These are phyloP conservation scores for Haliaeetus vocifer DNA, from an alignment of 2,797 vertebrate species.

Conservation along the genomic window DNA sequence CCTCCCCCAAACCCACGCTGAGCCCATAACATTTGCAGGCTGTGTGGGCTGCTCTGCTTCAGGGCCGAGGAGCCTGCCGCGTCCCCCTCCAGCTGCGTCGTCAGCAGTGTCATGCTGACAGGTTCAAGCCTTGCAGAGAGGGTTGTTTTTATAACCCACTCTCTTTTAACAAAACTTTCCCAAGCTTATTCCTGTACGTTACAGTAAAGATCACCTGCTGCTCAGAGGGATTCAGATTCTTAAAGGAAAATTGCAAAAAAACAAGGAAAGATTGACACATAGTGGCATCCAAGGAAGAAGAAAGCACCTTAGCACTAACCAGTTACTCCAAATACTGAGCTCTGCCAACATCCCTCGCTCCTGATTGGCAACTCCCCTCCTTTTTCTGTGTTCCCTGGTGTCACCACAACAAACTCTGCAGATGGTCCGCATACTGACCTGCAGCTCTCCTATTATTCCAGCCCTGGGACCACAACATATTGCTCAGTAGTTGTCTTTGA, in stretches of 20 bases:
- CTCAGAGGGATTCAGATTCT: neutral
- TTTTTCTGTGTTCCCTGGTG: neutral
- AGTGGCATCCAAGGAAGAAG: neutral
- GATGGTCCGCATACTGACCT: neutral
- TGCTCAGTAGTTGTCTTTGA: neutral
- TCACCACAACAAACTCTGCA: neutral
- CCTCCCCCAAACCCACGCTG: neutral
- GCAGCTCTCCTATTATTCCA: neutral
- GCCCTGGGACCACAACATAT: neutral
- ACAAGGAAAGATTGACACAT: neutral
- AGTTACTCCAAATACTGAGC: neutral
- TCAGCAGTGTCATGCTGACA: slow-evolving; percentile 26
- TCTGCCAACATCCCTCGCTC: neutral
- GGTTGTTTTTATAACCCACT: slow-evolving; percentile 48
- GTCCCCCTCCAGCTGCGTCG: neutral
- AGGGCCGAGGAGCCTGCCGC: neutral
- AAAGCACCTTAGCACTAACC: neutral
- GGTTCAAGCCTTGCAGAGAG: slow-evolving; percentile 23
- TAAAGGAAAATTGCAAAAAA: neutral
- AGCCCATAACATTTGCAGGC: neutral
- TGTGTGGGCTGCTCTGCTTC: slow-evolving; percentile 45
- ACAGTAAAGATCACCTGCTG: slow-evolving; percentile 23
- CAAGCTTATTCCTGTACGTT: slow-evolving; percentile 25
- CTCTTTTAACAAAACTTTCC: slow-evolving; percentile 58
- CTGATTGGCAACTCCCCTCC: neutral